Evolutionary conservation across 2,797 vertebrate genomes (phyloP), one percentile per base, ranked within the genome.

Genomic region (Propithecus perrieri): DNA sequence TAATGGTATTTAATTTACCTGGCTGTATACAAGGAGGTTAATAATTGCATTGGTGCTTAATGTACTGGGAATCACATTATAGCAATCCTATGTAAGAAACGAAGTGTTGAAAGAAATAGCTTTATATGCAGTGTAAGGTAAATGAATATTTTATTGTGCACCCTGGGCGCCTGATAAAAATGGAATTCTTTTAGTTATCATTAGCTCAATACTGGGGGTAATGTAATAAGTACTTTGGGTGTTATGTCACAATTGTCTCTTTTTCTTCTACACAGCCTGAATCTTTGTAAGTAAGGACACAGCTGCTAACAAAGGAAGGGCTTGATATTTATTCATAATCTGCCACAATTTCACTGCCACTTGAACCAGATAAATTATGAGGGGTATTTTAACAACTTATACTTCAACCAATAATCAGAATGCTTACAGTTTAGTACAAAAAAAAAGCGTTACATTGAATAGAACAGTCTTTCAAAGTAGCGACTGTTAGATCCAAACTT

Each of bases 1-100:
- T 96, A 97, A 97, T 95, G 79, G 24, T 93, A 78, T 81, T 94
- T 96, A 97, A 97, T 96, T 94, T 96, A 92, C 78, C 92, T 96
- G 76, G 69, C 41, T 92, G n/a, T 92, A 78, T 83, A 92, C 61
- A 94, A 94, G 50, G 48, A 97, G 72, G 59, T 41, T 91, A 95
- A 96, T 95, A 96, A 97, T 97, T 96, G 93, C 35, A 55, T 72
- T 95, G 89, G 90, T 96, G 85, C 81, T 97, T 96, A 97, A 94
- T 84, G 74, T 94, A 93, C 69, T 95, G 96, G 79, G 85, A 97
- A 95, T 55, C 79, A 86, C 79, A 95, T 95, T 87, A 96, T 71
- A 96, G 83, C 55, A 96, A 95, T 95, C 71, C 65, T 95, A 78
- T 89, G 84, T 50, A 83, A 94, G 63, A 96, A 92, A 95, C 6